A percentile compares a stretch with the other conserved stretches of the same genome.
Evolutionary conservation across 2,797 vertebrate genomes (phyloP).

Genomic region (Sternarchorhynchus goeldii): DNA sequence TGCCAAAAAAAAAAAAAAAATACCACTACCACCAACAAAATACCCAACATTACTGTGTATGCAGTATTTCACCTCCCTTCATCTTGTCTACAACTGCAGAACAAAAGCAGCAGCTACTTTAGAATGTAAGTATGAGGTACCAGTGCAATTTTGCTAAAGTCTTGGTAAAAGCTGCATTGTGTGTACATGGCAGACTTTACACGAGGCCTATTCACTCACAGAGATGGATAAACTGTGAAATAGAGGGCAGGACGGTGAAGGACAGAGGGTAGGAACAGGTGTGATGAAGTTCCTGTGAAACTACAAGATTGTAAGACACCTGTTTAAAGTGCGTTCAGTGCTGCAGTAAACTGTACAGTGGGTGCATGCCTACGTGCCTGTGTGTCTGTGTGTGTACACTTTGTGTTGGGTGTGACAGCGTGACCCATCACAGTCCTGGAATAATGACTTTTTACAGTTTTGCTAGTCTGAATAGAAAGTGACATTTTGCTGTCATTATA

Average conservation of each 20-base stretch:
- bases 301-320: constrained; percentile 52
- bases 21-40: not conserved
- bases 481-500: constrained; percentile 77
- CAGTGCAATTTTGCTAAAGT: constrained; percentile 6
- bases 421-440: constrained; percentile 69
- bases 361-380: not conserved
- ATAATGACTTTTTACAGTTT: constrained; percentile 79
- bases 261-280: constrained; percentile 49
- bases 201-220: constrained; percentile 13
- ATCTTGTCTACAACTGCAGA: not conserved
- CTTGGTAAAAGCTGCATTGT: not conserved
- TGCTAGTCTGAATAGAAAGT: constrained; percentile 75
- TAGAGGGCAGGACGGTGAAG: constrained; percentile 40
- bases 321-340: constrained; percentile 47
- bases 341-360: constrained; percentile 36
- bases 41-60: not conserved
- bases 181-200: constrained; percentile 17
- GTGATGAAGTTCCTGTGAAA: constrained; percentile 49
- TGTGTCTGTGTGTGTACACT: constrained; percentile 48
- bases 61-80: not conserved
- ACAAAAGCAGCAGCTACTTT: not conserved
- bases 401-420: constrained; percentile 65
- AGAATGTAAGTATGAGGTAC: not conserved
- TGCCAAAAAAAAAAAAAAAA: not conserved
- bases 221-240: constrained; percentile 33